Conservation (phyloP, 92 coral and sea anemone species). For the Zoanthus sansibaricus region DNA sequence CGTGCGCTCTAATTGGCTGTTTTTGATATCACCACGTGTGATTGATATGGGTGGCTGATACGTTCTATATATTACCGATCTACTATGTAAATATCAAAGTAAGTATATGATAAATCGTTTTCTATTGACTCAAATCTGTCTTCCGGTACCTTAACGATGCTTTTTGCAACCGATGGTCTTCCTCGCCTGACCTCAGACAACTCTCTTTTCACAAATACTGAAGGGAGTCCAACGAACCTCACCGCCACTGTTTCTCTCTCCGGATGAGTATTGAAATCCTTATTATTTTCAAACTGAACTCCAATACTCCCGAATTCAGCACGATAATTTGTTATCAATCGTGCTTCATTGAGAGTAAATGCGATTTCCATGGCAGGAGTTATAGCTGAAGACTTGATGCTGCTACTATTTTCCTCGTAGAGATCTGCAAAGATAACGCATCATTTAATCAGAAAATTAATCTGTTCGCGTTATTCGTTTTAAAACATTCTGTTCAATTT, state of each 20-base stretch:
- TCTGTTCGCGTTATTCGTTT: not conserved
- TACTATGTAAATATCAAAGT: too few relatives aligned
- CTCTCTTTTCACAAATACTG: slow-evolving; percentile 91
- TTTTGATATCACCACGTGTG: too few relatives aligned
- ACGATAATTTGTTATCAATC: slow-evolving; percentile 73
- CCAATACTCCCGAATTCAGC: slow-evolving; percentile 83
- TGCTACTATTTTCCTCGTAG: slow-evolving; percentile 49
- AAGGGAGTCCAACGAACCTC: slow-evolving; percentile 69
- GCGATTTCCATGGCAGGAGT: slow-evolving; percentile 76
- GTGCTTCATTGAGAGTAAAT: slow-evolving; percentile 74
- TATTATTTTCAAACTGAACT: slow-evolving; percentile 67
- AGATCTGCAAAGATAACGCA: slow-evolving; percentile 66
- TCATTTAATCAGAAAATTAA: not conserved
- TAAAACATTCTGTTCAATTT: too few relatives aligned
- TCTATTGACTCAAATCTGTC: not conserved
- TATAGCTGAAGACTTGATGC: slow-evolving; percentile 77
- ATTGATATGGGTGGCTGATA: too few relatives aligned
- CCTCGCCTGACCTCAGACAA: slow-evolving; percentile 79
- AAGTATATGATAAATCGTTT: too few relatives aligned
- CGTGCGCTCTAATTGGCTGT: too few relatives aligned
- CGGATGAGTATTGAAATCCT: slow-evolving; percentile 36
- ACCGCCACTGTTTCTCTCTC: slow-evolving; percentile 46
- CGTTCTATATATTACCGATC: too few relatives aligned
- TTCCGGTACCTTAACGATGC: slow-evolving; percentile 77
- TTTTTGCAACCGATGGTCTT: slow-evolving; percentile 78